These are phyloP conservation scores for Stomatorhinus ivindoensis DNA, from an alignment of 2,113 vertebrate genomes.

Conservation along the genomic window DNA sequence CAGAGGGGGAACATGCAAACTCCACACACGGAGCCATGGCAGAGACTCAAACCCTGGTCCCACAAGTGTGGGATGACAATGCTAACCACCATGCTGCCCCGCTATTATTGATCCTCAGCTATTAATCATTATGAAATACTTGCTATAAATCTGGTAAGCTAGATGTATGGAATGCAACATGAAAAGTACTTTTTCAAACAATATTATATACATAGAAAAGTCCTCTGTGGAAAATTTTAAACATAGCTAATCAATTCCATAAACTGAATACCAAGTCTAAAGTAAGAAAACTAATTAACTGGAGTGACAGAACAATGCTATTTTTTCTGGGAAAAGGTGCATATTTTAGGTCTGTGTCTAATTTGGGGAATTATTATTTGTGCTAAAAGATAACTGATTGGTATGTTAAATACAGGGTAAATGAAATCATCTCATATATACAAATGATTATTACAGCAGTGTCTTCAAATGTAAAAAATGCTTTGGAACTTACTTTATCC, in stretches of 20 bases:
- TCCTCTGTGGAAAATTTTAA: background rate
- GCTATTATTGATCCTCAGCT: background rate
- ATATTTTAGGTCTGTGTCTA: background rate
- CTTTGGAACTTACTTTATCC: background rate
- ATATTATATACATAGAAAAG: background rate
- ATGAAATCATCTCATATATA: background rate
- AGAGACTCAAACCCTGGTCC: background rate
- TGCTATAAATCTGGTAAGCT: background rate
- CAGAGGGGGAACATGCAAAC: background rate
- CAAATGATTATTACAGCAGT: background rate
- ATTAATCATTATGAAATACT: background rate
- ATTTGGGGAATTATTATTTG: background rate
- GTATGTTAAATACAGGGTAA: background rate
- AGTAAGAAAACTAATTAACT: background rate
- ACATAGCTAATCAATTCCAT: background rate
- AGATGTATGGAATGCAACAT: background rate
- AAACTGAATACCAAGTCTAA: background rate
- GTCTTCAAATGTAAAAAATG: background rate
- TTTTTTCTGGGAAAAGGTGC: background rate
- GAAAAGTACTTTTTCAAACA: background rate
- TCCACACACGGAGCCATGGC: background rate
- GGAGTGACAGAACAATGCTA: background rate
- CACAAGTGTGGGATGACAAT: background rate
- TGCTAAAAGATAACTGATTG: background rate
- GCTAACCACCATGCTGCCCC: background rate